phyloP scores from a whole-genome alignment of 2,113 vertebrate species.

The Callospermophilus lateralis region DNA sequence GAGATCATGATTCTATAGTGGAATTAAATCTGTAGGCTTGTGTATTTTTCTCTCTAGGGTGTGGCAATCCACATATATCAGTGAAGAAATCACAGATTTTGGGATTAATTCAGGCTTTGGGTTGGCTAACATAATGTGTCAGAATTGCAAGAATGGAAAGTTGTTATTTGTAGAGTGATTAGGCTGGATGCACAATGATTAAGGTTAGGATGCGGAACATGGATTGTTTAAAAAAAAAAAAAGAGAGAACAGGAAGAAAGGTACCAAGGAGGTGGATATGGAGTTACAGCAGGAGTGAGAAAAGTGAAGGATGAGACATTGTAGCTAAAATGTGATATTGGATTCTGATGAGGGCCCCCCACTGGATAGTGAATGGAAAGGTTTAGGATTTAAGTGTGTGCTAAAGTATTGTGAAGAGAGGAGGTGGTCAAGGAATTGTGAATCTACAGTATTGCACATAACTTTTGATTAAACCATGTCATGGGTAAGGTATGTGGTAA shows the following conservation, averaged over 20 bases:
- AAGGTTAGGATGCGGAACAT: background rate
- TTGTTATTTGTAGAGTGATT: background rate
- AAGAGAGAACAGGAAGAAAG: background rate
- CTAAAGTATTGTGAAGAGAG: background rate
- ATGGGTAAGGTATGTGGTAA: background rate
- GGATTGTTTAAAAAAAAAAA: background rate
- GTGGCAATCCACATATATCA: no score
- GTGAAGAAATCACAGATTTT: background rate
- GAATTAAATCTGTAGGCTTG: no score
- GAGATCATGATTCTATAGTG: no score
- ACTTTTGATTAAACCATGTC: background rate
- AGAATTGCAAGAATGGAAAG: background rate
- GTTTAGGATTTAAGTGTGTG: background rate
- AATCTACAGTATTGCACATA: background rate
- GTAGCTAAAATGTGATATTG: background rate
- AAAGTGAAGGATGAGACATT: background rate
- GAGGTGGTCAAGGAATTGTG: background rate
- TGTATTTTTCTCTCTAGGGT: no score
- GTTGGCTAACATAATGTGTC: background rate
- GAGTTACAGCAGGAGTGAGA: background rate
- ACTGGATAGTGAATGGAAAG: background rate
- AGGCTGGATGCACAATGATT: background rate
- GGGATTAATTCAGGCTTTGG: conserved; percentile 5
- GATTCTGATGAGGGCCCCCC: background rate
- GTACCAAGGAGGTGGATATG: background rate